Base-by-base conservation (phyloP, 2,113 vertebrate species). In the Donacobius atricapilla region DNA sequence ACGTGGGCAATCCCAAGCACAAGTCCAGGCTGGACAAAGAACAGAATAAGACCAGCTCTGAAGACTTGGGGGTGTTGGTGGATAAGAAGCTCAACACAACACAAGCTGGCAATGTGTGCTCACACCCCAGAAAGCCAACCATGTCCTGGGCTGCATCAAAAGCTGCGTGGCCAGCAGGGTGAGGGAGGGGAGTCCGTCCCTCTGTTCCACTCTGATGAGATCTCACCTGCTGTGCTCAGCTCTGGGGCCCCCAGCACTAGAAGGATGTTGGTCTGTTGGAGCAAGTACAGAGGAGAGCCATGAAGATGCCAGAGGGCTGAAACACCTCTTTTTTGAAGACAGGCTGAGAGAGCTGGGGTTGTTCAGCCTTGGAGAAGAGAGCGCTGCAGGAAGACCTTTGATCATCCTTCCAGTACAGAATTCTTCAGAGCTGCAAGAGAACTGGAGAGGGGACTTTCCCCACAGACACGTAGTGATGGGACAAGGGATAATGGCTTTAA, bases 151-250 rank as follows among this genome's bases (percentile, higher is more conserved):
- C 8, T 83, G 21, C 30, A 27, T 69, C 30, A 10, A 68, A 31
- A 42, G 25, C 21, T 31, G 10, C 0, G 0, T 42, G 54, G 18
- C 13, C 63, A 69, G 47, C 40, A 31, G 21, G n/a, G 40, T 0
- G 0, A 76, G 11, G 17, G 25, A 23, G n/a, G 1, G 12, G 4
- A 69, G 76, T 54, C 54, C 48, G 30, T 16, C 15, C 14, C 14
- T 61, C 28, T 51, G 3, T 13, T 53, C 47, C 5, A 3, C 21
- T 40, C 14, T 42, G 42, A 15, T 42, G 40, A 76, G 30, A 27
- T 17, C 14, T 33, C 27, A 19, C 25, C 24, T 61, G 63, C 54
- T 30, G 20, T 30, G 13, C 39, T 37, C 60, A 68, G 23, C 13
- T 47, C 30, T 35, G 47, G 24, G 8, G 11, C 14, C 3, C 30